phyloP scores from a whole-genome alignment of 2,888 invertebrate genomes.

The Ennomos quercinarius region DNA sequence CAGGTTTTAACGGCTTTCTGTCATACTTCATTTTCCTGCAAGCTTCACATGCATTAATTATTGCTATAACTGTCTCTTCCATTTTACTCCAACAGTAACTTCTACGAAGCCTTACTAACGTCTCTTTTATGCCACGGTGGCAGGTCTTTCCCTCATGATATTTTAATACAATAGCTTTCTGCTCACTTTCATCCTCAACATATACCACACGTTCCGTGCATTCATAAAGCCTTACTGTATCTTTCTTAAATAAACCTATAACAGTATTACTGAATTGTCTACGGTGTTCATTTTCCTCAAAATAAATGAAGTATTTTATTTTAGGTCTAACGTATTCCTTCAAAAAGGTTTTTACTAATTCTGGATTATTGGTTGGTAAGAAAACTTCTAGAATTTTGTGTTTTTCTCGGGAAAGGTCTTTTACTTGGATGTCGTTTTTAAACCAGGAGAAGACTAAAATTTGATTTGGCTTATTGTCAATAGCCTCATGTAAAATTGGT shows the following conservation, averaged over 20 bases:
- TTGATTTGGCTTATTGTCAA: slow-evolving; percentile 49
- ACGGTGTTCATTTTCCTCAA: slow-evolving; percentile 7
- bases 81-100: slow-evolving; percentile 6
- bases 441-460: slow-evolving; percentile 41
- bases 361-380: slow-evolving; percentile 36
- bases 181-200: slow-evolving; percentile 4
- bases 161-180: not conserved
- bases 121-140: slow-evolving; percentile 7
- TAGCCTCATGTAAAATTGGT: slow-evolving; percentile 45
- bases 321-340: slow-evolving; percentile 41
- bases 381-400: slow-evolving; percentile 45
- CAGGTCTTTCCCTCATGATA: slow-evolving; percentile 3
- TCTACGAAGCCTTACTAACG: not conserved
- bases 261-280: not conserved
- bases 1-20: slow-evolving; percentile 40
- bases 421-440: slow-evolving; percentile 38
- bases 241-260: slow-evolving; percentile 10
- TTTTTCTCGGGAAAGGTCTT: slow-evolving; percentile 39
- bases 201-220: not conserved
- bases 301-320: slow-evolving; percentile 38
- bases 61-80: not conserved
- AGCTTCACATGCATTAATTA: slow-evolving; percentile 41
- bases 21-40: slow-evolving; percentile 30
- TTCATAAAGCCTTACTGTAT: not conserved
- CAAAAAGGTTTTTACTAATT: slow-evolving; percentile 43